phyloP scores from a whole-genome alignment of 2,888 invertebrate species.

The Eupelmus urozonus region DNA sequence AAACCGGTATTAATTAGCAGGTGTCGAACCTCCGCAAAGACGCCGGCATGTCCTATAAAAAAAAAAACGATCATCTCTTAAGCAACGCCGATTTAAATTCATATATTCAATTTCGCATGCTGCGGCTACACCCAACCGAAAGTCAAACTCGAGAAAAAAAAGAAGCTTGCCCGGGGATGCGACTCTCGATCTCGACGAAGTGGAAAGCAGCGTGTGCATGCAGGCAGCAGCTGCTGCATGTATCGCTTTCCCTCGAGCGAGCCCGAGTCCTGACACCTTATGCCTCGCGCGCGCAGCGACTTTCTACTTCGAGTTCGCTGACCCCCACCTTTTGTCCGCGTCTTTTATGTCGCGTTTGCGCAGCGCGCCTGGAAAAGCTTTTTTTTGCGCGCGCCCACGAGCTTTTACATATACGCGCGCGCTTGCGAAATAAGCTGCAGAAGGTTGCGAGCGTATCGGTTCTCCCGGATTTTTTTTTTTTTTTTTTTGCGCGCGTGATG shows the following conservation, averaged over 20 bases:
- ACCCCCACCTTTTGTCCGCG: slow-evolving; percentile 39
- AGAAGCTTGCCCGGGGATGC: neutral
- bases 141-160: neutral
- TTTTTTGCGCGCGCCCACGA: neutral
- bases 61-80: neutral
- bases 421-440: neutral
- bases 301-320: slow-evolving; percentile 52
- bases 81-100: slow-evolving; percentile 7
- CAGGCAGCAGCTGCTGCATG: too few species aligned
- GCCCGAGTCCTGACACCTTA: too few species aligned
- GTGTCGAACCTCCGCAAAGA: too few species aligned
- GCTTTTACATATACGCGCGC: neutral
- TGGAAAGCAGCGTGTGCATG: slow-evolving; percentile 3
- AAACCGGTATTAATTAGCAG: too few species aligned
- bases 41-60: neutral
- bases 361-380: neutral
- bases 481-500: too few species aligned
- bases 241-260: slow-evolving; percentile 34
- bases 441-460: too few species aligned
- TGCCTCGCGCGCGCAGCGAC: too few species aligned
- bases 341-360: slow-evolving; percentile 15
- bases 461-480: too few species aligned
- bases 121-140: too few species aligned
- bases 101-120: too few species aligned
- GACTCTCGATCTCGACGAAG: neutral